Percentiles rank a stretch among this genome's conserved stretches.
phyloP scores from a whole-genome alignment of 2,113 vertebrate species.

The Nesogale talazaci region DNA sequence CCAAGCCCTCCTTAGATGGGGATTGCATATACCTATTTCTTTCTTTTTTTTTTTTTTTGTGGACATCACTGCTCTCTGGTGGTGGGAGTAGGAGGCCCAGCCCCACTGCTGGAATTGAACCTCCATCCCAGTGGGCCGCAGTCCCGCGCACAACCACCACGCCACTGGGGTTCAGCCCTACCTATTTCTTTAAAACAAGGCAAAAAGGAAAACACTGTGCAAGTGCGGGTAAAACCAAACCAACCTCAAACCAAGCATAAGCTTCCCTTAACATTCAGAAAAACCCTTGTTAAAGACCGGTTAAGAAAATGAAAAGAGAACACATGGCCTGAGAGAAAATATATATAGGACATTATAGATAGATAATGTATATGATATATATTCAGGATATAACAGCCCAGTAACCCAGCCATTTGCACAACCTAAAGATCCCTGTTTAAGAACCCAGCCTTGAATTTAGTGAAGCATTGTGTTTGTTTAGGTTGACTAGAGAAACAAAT shows the following conservation, averaged over 20 bases:
- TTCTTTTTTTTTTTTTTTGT: no score
- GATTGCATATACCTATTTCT: not conserved
- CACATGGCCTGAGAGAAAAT: not conserved
- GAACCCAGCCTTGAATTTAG: not conserved
- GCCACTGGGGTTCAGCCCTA: no score
- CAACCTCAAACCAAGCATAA: accelerated
- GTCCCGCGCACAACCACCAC: no score
- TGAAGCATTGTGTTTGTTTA: not conserved
- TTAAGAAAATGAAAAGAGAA: not conserved
- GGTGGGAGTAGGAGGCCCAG: no score
- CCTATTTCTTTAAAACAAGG: not conserved
- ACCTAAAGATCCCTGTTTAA: not conserved
- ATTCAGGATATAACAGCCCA: not conserved
- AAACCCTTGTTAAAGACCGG: not conserved
- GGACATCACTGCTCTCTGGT: no score
- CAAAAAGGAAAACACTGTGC: not conserved
- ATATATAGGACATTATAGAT: no score
- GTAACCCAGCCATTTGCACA: not conserved
- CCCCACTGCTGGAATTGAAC: no score
- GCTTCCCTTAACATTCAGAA: not conserved
- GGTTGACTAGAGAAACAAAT: no score
- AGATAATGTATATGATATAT: not conserved
- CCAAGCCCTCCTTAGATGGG: not conserved
- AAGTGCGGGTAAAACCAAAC: not conserved
- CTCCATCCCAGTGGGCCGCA: no score